Conservation (phyloP, 2,888 invertebrate genomes). For the Cephus pygmeus region DNA sequence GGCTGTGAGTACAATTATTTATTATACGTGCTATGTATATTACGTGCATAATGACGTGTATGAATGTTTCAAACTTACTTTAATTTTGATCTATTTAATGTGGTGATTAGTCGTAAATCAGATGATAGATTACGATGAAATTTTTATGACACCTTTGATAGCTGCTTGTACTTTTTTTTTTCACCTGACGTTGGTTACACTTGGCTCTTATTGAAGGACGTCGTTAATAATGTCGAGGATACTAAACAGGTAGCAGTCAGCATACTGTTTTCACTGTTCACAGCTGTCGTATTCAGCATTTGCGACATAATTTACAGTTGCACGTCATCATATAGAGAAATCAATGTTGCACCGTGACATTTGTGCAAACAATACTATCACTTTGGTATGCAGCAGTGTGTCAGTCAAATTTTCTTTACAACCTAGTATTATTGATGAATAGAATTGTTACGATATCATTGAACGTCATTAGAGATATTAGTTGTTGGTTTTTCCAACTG, state of each 20-base stretch:
- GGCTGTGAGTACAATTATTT: neutral
- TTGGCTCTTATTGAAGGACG: slow-evolving; percentile 31
- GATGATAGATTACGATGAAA: neutral
- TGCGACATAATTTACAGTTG: neutral
- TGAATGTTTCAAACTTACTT: neutral
- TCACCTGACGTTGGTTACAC: neutral
- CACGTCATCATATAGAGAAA: neutral
- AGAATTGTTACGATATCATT: neutral
- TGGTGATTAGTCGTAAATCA: neutral
- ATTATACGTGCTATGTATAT: neutral
- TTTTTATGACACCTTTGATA: neutral
- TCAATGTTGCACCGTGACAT: neutral
- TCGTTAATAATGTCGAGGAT: slow-evolving; percentile 45
- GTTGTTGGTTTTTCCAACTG: neutral
- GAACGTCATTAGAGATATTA: neutral
- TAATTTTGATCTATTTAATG: neutral
- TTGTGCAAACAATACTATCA: neutral
- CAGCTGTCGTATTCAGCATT: slow-evolving; percentile 4
- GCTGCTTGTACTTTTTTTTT: neutral
- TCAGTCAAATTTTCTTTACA: neutral
- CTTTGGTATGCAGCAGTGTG: neutral
- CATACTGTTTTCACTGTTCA: neutral
- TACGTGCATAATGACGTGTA: neutral
- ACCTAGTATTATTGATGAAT: neutral
- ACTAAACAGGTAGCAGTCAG: neutral